Evolutionary conservation across 2,888 invertebrate species (phyloP).

Genomic region (Rotaria magnacalcarata): DNA sequence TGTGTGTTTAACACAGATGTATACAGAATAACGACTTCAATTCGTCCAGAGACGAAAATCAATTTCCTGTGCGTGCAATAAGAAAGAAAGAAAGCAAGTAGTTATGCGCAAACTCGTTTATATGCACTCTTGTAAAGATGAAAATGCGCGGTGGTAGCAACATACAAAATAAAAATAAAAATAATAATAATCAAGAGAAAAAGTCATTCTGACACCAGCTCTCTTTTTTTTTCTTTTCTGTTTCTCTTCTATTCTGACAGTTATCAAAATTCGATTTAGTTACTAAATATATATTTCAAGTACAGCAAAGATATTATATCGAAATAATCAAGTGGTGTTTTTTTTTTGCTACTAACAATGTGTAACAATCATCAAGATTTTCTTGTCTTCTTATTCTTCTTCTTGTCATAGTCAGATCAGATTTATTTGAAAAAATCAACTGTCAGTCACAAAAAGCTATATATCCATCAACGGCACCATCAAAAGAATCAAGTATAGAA

Average conservation of each 20-base stretch:
- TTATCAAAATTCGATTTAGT: neutral
- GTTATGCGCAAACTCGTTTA: constrained; percentile 4
- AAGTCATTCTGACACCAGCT: neutral
- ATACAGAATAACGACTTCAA: neutral
- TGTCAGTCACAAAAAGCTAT: neutral
- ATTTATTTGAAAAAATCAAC: neutral
- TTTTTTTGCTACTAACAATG: neutral
- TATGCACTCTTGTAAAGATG: neutral
- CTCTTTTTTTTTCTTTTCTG: neutral
- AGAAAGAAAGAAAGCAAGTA: neutral
- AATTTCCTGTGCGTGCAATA: constrained; percentile 1
- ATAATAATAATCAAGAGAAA: neutral
- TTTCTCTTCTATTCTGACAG: neutral
- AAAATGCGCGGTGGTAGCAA: neutral
- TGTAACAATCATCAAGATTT: neutral
- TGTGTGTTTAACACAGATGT: neutral
- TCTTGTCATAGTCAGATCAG: neutral
- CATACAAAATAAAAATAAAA: neutral
- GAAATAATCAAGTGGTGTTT: neutral
- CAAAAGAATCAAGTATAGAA: neutral
- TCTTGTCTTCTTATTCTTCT: neutral
- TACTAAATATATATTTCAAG: neutral
- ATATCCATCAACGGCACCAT: neutral
- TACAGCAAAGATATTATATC: neutral
- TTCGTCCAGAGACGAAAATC: constrained; percentile 20